These are phyloP conservation scores for Cephalopachus bancanus DNA, from an alignment of 2,797 vertebrate genomes.

Conservation along the genomic window DNA sequence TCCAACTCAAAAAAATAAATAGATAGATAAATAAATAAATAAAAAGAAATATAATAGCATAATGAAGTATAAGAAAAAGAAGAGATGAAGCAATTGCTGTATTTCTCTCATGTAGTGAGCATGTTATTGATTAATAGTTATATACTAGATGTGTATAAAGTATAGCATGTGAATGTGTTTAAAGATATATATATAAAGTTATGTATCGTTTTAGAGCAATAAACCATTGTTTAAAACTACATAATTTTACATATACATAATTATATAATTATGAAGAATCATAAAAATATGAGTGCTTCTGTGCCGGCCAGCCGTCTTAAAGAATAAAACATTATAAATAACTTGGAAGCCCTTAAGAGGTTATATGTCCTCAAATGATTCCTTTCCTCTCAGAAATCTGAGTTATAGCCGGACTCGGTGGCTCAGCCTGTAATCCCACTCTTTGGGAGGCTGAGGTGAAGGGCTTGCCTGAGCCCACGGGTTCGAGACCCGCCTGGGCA, in stretches of 20 bases:
- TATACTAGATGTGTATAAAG: background rate
- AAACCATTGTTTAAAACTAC: background rate
- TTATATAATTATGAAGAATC: background rate
- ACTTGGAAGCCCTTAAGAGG: background rate
- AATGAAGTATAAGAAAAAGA: background rate
- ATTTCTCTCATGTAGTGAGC: background rate
- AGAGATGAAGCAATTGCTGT: background rate
- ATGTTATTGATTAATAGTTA: background rate
- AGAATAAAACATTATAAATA: background rate
- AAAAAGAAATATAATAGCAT: too few relatives aligned
- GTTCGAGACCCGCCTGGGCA: too few relatives aligned
- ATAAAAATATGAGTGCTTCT: background rate
- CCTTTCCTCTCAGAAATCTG: background rate
- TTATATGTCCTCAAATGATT: background rate
- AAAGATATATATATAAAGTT: background rate
- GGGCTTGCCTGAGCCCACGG: too few relatives aligned
- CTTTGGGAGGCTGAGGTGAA: too few relatives aligned
- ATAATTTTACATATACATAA: too few relatives aligned
- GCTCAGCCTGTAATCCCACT: too few relatives aligned
- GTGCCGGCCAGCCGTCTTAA: rapidly evolving
- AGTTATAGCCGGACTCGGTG: too few relatives aligned
- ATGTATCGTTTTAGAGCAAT: background rate
- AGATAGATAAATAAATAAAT: too few relatives aligned
- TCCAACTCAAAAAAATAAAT: too few relatives aligned
- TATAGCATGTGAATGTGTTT: background rate